Evolutionary conservation across 64 coral and sea anemone species (phyloP), one percentile per base, ranked within the genome.

Genomic region (Montipora capricornis): DNA sequence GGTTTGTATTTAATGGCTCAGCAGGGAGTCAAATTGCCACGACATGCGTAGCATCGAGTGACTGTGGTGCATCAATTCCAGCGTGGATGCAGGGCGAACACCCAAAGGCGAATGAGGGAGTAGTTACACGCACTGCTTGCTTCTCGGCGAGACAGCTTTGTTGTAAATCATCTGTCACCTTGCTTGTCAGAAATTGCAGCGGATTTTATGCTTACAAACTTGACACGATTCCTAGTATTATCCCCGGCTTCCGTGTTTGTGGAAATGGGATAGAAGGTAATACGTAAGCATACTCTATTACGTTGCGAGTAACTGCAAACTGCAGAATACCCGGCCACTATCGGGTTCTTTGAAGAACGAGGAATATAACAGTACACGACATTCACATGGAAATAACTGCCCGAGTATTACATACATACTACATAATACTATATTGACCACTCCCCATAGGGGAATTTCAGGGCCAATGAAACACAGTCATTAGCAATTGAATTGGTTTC

Each of bases 11-110:
- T 49, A 94, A 55, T 24, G 92, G 92, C 44, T 48, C 77, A 51
- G 87, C 92, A n/a, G 92, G 92, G 3, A 82, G 12, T 2, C 52
- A 82, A 47, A 94, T 94, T 48, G 77, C 92, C 14, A 94, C 75
- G 12, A 46, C 66, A 8, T 94, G 92, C 20, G 66, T 89, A 14
- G 76, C 77, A 8, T 17, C 26, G 5, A 50, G 57, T 0, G 77
- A 81, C 57, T 94, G 92, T 16, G 92, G 92, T 58, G 64, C 92
- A 12, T 68, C 44, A 17, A 50, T 24, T 22, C 76, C 92, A 46
- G 92, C 77, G 1, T 94, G 92, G 92, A 60, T 94, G 92, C 44
- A 5, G 29, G 93, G 87, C 5, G 12, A 16, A 29, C 92, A 85
- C 49, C 92, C 92, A 19, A 49, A 50, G 19, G 51, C 24, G 20